These are phyloP conservation scores for Gymnocypris eckloni DNA, from an alignment of 2,797 vertebrate species.

Conservation along the genomic window DNA sequence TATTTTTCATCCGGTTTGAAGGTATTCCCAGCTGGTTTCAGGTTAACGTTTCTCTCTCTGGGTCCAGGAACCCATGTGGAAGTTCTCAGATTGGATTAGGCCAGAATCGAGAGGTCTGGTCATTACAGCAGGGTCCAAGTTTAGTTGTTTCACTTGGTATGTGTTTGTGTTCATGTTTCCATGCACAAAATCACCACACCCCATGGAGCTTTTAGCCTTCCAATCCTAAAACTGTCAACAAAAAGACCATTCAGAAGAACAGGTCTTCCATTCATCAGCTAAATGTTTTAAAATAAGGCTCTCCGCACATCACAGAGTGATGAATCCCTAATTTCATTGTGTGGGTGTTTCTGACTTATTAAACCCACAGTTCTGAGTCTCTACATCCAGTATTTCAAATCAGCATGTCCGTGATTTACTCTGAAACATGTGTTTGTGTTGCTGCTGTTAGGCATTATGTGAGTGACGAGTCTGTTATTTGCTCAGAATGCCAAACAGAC, in stretches of 20 bases:
- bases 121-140: constrained; percentile 33
- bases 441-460: constrained; percentile 14
- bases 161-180: constrained; percentile 34
- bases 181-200: constrained; percentile 23
- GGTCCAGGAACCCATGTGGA: constrained; percentile 45
- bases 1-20: not conserved
- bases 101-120: not conserved
- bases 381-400: constrained; percentile 26
- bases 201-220: constrained; percentile 18
- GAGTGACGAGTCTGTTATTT: constrained; percentile 46
- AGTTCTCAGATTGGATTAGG: constrained; percentile 50
- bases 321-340: constrained; percentile 6
- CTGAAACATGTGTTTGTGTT: constrained; percentile 43
- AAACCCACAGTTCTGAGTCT: constrained; percentile 27
- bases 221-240: constrained; percentile 33
- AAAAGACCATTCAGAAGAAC: constrained; percentile 25
- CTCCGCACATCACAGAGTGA: constrained; percentile 1
- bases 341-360: not conserved
- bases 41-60: constrained; percentile 37
- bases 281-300: not conserved
- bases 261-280: constrained; percentile 15
- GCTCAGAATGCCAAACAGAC: constrained; percentile 34
- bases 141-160: constrained; percentile 23
- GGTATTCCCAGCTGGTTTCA: constrained; percentile 13
- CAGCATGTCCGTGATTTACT: constrained; percentile 30